Evolutionary conservation across 2,113 vertebrate genomes (phyloP).

Genomic region (Boulengeromyrus knoepffleri): DNA sequence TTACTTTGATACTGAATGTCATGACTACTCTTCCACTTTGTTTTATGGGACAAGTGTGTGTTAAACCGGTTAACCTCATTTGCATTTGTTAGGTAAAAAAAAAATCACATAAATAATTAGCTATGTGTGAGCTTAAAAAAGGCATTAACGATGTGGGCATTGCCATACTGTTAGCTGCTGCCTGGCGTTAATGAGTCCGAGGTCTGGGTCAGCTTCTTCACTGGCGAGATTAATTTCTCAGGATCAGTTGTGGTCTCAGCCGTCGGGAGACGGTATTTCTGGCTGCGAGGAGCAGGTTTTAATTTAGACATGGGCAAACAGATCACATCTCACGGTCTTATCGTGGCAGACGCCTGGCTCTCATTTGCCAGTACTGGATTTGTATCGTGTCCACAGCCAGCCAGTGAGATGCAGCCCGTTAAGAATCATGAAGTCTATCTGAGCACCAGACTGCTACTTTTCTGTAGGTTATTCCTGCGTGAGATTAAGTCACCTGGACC

Average conservation of each 20-base stretch:
- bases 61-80: neutral
- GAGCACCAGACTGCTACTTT: neutral
- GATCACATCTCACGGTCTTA: constrained; percentile 41
- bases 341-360: constrained; percentile 34
- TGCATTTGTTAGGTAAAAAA: neutral
- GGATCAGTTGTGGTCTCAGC: neutral
- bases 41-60: neutral
- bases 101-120: neutral
- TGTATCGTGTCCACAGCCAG: constrained; percentile 47
- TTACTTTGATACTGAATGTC: neutral
- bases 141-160: neutral
- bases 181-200: neutral
- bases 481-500: constrained; percentile 15
- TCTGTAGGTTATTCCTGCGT: constrained; percentile 14
- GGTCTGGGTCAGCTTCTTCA: neutral
- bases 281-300: constrained; percentile 13
- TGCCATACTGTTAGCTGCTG: neutral
- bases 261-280: neutral
- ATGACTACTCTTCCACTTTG: neutral
- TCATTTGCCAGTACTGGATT: constrained; percentile 41
- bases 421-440: constrained; percentile 33
- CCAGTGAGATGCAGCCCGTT: constrained; percentile 47
- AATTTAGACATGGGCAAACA: constrained; percentile 40
- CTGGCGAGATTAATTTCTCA: neutral
- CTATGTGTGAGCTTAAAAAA: neutral